Conservation (phyloP, 2,797 vertebrate genomes). For the Betta splendens region DNA sequence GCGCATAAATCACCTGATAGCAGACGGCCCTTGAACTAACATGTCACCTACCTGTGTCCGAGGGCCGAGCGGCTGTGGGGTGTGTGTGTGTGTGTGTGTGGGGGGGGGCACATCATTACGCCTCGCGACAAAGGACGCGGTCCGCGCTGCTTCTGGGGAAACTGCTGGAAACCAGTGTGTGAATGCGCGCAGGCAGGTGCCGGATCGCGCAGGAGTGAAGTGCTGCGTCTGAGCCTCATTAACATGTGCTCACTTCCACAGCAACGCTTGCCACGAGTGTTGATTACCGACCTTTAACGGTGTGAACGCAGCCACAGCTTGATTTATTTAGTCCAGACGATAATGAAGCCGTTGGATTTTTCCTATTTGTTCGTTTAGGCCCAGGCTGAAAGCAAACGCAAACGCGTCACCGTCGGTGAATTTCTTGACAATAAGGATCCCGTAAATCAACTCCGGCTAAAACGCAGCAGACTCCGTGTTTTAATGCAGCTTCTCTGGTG, state of each 20-base stretch:
- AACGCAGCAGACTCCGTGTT: background rate
- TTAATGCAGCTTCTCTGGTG: too few species aligned
- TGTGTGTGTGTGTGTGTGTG: too few species aligned
- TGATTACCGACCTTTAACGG: conserved; percentile 45
- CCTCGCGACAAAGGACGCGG: background rate
- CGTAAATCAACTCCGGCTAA: background rate
- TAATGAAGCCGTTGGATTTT: conserved; percentile 6
- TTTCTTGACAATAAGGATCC: background rate
- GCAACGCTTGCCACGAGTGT: conserved; percentile 37
- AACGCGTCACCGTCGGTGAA: background rate
- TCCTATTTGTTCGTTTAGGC: background rate
- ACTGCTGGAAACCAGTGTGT: conserved; percentile 19
- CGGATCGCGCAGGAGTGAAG: conserved; percentile 5
- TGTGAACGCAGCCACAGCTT: conserved; percentile 45
- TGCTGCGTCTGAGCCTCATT: conserved; percentile 18
- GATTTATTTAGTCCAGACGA: conserved; percentile 34
- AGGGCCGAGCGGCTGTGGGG: conserved; percentile 49
- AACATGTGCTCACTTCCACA: conserved; percentile 42
- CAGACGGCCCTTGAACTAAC: conserved; percentile 69
- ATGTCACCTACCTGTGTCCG: conserved; percentile 62
- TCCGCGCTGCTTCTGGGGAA: background rate
- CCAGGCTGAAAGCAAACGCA: conserved; percentile 5
- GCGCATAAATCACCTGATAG: conserved; percentile 66
- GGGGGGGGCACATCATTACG: conserved; percentile 26
- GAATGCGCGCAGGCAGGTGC: conserved; percentile 32